A percentile compares a stretch with the other conserved stretches of the same genome.
phyloP scores from a whole-genome alignment of 2,888 invertebrate species.

The Darwinula stevensoni region DNA sequence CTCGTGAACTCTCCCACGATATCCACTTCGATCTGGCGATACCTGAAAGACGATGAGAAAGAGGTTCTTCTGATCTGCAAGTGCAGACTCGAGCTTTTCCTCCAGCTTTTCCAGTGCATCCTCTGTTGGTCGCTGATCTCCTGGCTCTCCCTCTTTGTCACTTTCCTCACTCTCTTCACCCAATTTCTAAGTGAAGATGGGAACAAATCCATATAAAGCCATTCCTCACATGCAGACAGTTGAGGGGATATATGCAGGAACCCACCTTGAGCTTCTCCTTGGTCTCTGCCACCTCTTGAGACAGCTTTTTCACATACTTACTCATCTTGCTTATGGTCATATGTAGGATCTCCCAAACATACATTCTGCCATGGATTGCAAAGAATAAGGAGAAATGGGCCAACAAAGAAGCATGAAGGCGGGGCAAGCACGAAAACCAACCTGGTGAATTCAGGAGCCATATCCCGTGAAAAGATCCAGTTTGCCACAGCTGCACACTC shows the following conservation, averaged over 20 bases:
- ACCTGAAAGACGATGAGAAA: conserved; percentile 87
- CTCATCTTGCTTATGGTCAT: conserved; percentile 88
- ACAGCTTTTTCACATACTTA: conserved; percentile 58
- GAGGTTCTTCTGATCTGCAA: conserved; percentile 83
- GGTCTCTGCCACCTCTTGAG: conserved; percentile 43
- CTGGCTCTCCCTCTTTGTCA: conserved; percentile 12
- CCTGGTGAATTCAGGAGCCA: conserved; percentile 63
- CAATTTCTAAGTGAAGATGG: too few relatives aligned
- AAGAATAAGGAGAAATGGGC: too few relatives aligned
- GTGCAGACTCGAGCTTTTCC: conserved; percentile 70
- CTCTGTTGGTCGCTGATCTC: conserved; percentile 30
- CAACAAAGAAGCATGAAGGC: too few relatives aligned
- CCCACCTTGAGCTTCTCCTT: conserved; percentile 39
- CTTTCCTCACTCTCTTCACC: conserved; percentile 5
- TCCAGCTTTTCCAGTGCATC: conserved; percentile 86
- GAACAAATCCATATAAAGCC: too few relatives aligned
- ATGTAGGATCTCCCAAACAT: conserved; percentile 88
- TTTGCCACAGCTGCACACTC: conserved; percentile 90
- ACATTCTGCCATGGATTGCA: too few relatives aligned
- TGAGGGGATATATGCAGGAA: background rate
- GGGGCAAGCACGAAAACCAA: conserved; percentile 13
- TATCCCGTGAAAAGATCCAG: conserved; percentile 88
- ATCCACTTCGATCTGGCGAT: too few relatives aligned
- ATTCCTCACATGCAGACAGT: conserved; percentile 6
- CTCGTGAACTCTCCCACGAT: too few relatives aligned